A percentile compares a stretch with the other conserved stretches of the same genome.
phyloP scores from a whole-genome alignment of 1,140 invertebrate genomes.

The Dendrolimus kikuchii region DNA sequence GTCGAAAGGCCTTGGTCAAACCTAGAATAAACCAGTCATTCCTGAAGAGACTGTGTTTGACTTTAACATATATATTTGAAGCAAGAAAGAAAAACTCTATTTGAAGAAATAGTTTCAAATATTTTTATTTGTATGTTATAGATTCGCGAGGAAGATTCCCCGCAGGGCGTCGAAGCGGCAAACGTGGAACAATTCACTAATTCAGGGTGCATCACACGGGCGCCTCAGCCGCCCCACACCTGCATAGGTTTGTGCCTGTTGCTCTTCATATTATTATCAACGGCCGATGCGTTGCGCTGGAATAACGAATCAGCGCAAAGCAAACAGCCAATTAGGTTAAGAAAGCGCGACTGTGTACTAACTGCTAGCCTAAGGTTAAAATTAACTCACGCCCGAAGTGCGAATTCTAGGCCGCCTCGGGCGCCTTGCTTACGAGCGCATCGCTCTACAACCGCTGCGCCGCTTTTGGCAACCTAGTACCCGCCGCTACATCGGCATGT shows the following conservation, averaged over 20 bases:
- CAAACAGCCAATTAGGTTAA: conserved; percentile 31
- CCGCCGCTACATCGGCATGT: conserved; percentile 25
- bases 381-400: conserved; percentile 9
- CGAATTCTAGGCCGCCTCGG: conserved; percentile 18
- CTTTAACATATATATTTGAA: too few species aligned
- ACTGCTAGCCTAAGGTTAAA: conserved; percentile 38
- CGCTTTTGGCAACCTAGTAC: conserved; percentile 28
- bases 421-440: conserved; percentile 37
- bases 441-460: conserved; percentile 8
- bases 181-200: conserved; percentile 23
- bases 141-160: conserved; percentile 48
- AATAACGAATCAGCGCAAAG: conserved; percentile 10
- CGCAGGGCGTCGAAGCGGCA: conserved; percentile 10
- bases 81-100: too few species aligned
- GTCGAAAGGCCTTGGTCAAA: too few species aligned
- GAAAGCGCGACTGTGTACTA: conserved; percentile 45
- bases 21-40: too few species aligned
- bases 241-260: conserved; percentile 66
- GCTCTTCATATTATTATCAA: conserved; percentile 38
- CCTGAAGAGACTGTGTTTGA: too few species aligned
- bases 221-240: conserved; percentile 31
- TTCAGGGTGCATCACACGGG: conserved; percentile 34
- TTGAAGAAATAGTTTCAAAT: too few species aligned
- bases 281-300: conserved; percentile 26
- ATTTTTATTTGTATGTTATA: conserved; percentile 12